These are phyloP conservation scores for Cephus runcator DNA, from an alignment of 2,888 invertebrate species.

Conservation along the genomic window DNA sequence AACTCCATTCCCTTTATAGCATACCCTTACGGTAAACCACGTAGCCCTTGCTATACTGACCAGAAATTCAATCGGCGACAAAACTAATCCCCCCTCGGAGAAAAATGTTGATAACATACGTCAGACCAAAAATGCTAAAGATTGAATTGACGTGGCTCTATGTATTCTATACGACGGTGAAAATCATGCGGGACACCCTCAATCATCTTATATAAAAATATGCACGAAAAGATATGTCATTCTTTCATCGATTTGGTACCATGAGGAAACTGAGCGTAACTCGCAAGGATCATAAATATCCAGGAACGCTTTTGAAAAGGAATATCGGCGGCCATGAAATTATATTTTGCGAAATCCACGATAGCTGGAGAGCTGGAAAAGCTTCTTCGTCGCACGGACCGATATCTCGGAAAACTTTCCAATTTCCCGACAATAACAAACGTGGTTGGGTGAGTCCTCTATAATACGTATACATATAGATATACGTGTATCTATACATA, in stretches of 20 bases:
- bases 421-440: slow-evolving; percentile 51
- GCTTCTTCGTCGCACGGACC: not conserved
- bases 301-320: slow-evolving; percentile 14
- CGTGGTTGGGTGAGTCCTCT: slow-evolving; percentile 21
- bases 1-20: not conserved
- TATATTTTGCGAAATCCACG: slow-evolving; percentile 41
- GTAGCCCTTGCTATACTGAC: not conserved
- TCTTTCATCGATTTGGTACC: not conserved
- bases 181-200: not conserved
- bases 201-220: not conserved
- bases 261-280: not conserved
- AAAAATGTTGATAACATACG: not conserved
- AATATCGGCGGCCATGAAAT: slow-evolving; percentile 34
- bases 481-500: not conserved
- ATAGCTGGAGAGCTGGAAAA: not conserved
- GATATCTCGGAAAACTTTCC: slow-evolving; percentile 50
- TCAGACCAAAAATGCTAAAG: not conserved
- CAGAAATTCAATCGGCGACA: not conserved
- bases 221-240: not conserved
- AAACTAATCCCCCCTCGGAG: not conserved
- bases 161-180: not conserved
- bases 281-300: slow-evolving; percentile 31
- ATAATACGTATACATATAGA: not conserved
- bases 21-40: not conserved
- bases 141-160: not conserved